Percentiles rank a stretch among this genome's conserved stretches.
phyloP scores from a whole-genome alignment of 2,113 vertebrate genomes.

The Emydocephalus ijimae region DNA sequence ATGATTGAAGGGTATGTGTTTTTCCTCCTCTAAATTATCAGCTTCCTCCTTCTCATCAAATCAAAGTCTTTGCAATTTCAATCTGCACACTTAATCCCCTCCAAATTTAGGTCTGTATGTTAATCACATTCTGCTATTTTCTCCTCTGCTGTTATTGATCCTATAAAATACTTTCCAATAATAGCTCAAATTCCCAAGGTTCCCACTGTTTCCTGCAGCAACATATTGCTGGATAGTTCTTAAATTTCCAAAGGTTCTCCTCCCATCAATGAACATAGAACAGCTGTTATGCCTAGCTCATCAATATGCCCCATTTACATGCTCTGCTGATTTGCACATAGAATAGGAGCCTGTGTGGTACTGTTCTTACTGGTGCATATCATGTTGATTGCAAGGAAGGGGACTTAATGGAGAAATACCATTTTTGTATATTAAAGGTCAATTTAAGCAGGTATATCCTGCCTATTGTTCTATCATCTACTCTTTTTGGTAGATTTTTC shows the following conservation, averaged over 20 bases:
- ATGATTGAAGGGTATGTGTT: not conserved
- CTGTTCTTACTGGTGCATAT: not conserved
- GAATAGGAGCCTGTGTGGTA: not conserved
- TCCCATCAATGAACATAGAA: not conserved
- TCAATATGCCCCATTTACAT: not conserved
- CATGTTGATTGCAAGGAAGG: not conserved
- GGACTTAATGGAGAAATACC: not conserved
- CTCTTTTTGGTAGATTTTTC: not conserved
- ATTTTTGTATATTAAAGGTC: not conserved
- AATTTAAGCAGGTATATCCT: not conserved
- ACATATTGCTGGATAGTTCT: not conserved
- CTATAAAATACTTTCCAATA: not conserved
- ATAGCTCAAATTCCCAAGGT: not conserved
- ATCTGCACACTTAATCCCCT: not conserved
- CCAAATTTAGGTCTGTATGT: not conserved
- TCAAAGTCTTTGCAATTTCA: not conserved
- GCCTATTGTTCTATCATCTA: not conserved
- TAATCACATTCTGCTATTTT: not conserved
- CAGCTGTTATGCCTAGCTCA: not conserved
- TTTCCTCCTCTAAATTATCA: not conserved
- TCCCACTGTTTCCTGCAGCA: not conserved
- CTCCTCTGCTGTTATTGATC: not conserved
- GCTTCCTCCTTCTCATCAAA: not conserved
- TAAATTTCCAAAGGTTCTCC: not conserved
- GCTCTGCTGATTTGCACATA: not conserved